phyloP scores from a whole-genome alignment of 2,797 vertebrate genomes.

The Chromobotia macracanthus region DNA sequence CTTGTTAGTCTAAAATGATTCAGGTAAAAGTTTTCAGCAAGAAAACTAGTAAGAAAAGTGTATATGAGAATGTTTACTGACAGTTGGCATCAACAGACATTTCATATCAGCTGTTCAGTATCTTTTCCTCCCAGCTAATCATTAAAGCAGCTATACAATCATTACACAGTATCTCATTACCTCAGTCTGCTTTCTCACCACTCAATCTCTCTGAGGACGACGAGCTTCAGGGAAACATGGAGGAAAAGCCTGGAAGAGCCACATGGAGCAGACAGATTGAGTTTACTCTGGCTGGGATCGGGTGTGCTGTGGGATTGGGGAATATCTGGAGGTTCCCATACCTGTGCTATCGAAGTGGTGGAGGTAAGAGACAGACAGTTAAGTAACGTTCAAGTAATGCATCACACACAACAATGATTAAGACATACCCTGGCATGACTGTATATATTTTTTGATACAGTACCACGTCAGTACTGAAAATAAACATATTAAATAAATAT shows the following conservation, averaged over 20 bases:
- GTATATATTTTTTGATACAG: too few relatives aligned
- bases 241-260: conserved; percentile 45
- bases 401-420: too few relatives aligned
- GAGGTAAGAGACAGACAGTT: conserved; percentile 70
- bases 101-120: neutral
- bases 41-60: too few relatives aligned
- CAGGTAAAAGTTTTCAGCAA: neutral
- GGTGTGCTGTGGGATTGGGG: conserved; percentile 78
- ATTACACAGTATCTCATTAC: neutral
- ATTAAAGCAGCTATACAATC: neutral
- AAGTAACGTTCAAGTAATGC: neutral
- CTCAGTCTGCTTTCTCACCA: neutral
- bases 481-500: too few relatives aligned
- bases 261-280: conserved; percentile 80
- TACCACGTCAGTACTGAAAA: too few relatives aligned
- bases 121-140: neutral
- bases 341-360: conserved; percentile 80
- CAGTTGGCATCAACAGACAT: neutral
- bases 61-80: neutral
- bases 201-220: neutral
- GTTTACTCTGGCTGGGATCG: conserved; percentile 80
- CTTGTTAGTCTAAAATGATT: too few relatives aligned
- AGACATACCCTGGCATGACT: too few relatives aligned
- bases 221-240: neutral
- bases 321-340: conserved; percentile 83